Conservation (phyloP, 2,113 vertebrate species). For the Mus pahari region DNA sequence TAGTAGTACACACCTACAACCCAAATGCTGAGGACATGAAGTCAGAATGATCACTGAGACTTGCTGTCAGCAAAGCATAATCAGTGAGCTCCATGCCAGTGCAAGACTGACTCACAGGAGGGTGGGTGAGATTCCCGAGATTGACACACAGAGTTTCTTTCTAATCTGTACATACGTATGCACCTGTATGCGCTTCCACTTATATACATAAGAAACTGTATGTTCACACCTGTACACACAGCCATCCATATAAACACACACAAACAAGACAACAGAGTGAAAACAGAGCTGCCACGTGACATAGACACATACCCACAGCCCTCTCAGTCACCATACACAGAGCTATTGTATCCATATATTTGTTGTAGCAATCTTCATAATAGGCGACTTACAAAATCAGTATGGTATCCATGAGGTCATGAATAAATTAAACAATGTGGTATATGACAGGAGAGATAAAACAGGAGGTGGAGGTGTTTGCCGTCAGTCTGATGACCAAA, state of each 20-base stretch:
- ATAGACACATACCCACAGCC: not conserved
- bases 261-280: not conserved
- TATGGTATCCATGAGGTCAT: no score
- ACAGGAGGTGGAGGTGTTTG: not conserved
- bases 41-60: not conserved
- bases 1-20: not conserved
- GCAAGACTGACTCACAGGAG: not conserved
- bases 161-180: not conserved
- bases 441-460: not conserved
- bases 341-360: not conserved
- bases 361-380: not conserved
- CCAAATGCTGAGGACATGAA: not conserved
- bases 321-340: not conserved
- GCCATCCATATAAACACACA: not conserved
- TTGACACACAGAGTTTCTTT: not conserved
- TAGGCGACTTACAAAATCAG: not conserved
- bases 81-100: not conserved
- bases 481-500: not conserved
- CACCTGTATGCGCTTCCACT: not conserved
- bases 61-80: not conserved
- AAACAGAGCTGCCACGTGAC: not conserved
- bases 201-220: not conserved
- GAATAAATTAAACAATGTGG: not conserved
- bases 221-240: not conserved
- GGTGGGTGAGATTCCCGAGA: not conserved